Evolutionary conservation across 2,113 vertebrate species (phyloP), one percentile per base, ranked within the genome.

Genomic region (Equus przewalskii): DNA sequence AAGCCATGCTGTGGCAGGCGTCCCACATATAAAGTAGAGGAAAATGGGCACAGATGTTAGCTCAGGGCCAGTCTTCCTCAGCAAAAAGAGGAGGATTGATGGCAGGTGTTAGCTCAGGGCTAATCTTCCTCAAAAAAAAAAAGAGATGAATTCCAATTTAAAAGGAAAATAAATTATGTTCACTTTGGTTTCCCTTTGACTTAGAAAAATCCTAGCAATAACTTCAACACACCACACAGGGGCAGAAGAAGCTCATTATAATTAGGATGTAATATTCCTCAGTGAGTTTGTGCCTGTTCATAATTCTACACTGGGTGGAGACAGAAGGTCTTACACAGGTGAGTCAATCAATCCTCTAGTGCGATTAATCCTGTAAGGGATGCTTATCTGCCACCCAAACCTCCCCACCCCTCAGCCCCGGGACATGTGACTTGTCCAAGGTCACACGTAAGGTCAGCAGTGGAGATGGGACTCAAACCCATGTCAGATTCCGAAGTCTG

Each of bases 221-320:
- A 72, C 81, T 2, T 13, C 21, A 69, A 86, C n/a, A 15, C 1
- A 12, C 97, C 97, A 97, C 97, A 94, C 14, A 0, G 88, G 76
- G 96, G 94, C 98, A 91, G 97, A 51, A 91, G 81, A 54, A 54
- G 22, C n/a, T 18, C 46, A 1, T 19, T 54, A 14, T 1, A 49
- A 33, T 22, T 15, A 49, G 41, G 41, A 44, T 28, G 44, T 24
- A 22, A 3, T 33, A 33, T 2, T n/a, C 18, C 26, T 16, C 19
- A 4, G 1, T 0, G 7, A 30, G 0, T 3, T 16, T 1, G 15
- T 0, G 1, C 18, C 49, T 22, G 15, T 24, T 75, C 36, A 0
- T 4, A 10, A n/a, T 41, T 89, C 60, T 41, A 36, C n/a, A 2
- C 0, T 1, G 30, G 33, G 13, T 14, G 7, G 5, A n/a, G 33